Percentiles rank a stretch among this genome's conserved stretches.
Conservation (phyloP, 1,140 invertebrate species). For the Lepidostoma basale region DNA sequence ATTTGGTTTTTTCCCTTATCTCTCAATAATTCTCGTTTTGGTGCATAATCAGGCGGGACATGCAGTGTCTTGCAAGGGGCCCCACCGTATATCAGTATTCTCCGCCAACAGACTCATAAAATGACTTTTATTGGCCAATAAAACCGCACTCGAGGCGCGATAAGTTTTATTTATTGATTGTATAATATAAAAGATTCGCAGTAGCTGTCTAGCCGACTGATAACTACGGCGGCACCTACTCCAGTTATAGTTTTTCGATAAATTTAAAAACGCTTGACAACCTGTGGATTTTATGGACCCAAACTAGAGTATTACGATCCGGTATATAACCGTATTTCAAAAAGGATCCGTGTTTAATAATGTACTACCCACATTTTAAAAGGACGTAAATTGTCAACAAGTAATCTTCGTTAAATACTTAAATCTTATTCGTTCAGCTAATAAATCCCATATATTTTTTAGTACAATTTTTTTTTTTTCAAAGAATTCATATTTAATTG, state of each 20-base stretch:
- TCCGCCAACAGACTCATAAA: conserved; percentile 20
- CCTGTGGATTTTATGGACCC: conserved; percentile 11
- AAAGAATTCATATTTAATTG: too few species aligned
- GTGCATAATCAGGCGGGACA: conserved; percentile 1
- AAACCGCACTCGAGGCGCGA: conserved; percentile 34
- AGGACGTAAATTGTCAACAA: too few species aligned
- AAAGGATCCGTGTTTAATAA: too few species aligned
- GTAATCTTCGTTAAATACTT: too few species aligned
- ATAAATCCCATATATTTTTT: too few species aligned
- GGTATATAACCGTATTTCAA: too few species aligned
- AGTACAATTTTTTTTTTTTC: too few species aligned
- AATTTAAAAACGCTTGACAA: conserved; percentile 3
- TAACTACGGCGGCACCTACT: background rate
- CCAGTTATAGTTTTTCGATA: conserved; percentile 1
- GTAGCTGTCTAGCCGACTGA: conserved; percentile 27
- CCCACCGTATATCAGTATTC: conserved; percentile 11
- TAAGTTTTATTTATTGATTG: conserved; percentile 43
- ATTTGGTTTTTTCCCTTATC: too few species aligned
- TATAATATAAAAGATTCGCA: conserved; percentile 37
- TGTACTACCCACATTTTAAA: too few species aligned
- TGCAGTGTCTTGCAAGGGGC: background rate
- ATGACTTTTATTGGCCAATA: conserved; percentile 39
- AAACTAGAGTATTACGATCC: background rate
- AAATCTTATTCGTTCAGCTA: too few species aligned
- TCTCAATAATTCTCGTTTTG: background rate